Conservation (phyloP, 2,888 invertebrate species). For the Sesia apiformis region DNA sequence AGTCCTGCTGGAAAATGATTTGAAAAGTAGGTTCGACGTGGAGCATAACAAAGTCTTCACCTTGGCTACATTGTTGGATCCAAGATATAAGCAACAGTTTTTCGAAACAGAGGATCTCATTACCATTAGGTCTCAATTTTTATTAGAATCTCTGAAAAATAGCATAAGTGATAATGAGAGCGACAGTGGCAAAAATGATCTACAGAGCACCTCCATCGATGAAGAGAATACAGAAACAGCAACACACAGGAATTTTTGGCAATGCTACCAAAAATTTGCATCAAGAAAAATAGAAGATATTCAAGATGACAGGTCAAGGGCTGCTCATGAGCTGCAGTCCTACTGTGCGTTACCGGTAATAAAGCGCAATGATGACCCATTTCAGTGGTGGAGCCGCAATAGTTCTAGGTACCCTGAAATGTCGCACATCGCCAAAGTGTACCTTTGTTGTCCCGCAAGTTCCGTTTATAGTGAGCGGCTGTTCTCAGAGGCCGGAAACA, state of each 20-base stretch:
- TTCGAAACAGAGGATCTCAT: conserved; percentile 1
- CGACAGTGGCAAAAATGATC: conserved; percentile 1
- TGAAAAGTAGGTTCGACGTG: too few species aligned
- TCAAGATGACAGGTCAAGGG: neutral
- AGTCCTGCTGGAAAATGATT: too few species aligned
- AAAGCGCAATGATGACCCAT: conserved; percentile 1
- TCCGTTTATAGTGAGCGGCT: neutral
- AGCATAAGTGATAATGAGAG: conserved; percentile 1
- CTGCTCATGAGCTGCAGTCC: conserved; percentile 1
- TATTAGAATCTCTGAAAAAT: conserved; percentile 1
- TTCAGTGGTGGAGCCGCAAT: conserved; percentile 1
- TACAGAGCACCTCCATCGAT: too few species aligned
- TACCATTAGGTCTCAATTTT: conserved; percentile 2
- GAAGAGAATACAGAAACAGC: neutral
- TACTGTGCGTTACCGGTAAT: neutral
- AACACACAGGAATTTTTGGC: neutral
- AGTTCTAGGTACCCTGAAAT: neutral
- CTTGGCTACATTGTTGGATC: too few species aligned
- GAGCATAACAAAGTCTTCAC: too few species aligned
- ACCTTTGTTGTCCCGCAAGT: neutral
- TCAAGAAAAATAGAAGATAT: neutral
- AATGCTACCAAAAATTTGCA: neutral
- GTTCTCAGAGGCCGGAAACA: too few species aligned
- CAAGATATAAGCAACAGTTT: conserved; percentile 2
- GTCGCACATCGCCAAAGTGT: neutral